Evolutionary conservation across 2,797 vertebrate genomes (phyloP).

Genomic region (Benthosema pterotum): DNA sequence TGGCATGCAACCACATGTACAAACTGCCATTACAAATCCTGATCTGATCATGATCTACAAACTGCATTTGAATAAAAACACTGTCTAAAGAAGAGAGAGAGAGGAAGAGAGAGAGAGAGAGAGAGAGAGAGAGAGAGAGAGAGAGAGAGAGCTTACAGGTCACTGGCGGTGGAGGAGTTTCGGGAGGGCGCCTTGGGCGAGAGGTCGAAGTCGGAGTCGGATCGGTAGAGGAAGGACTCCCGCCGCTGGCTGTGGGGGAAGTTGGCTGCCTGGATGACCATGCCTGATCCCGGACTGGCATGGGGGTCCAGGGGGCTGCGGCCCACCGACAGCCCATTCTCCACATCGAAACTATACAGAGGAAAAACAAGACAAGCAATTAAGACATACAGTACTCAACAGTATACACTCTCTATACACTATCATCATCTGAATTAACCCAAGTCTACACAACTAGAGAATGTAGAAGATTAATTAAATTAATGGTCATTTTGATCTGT

Average conservation of each 20-base stretch:
- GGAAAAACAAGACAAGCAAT: conserved; percentile 2
- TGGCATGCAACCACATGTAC: no score
- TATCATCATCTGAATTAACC: no score
- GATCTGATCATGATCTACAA: no score
- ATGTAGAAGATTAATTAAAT: no score
- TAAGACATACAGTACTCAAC: no score
- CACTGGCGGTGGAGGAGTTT: conserved; percentile 89
- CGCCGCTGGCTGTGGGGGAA: conserved; percentile 88
- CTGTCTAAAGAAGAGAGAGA: background rate
- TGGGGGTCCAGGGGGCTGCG: conserved; percentile 84
- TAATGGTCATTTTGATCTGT: no score
- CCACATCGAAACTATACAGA: conserved; percentile 87
- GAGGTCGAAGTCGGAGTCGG: conserved; percentile 92
- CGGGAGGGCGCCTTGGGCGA: conserved; percentile 89
- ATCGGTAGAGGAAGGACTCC: conserved; percentile 95
- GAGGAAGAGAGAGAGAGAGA: background rate
- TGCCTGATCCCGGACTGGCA: conserved; percentile 82
- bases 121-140: background rate
- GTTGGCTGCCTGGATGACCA: conserved; percentile 83
- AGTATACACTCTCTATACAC: no score
- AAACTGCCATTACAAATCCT: no score
- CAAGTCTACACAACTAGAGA: no score
- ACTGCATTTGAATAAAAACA: no score
- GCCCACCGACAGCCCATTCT: conserved; percentile 86
- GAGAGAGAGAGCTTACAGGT: conserved; percentile 84